Evolutionary conservation across 2,113 vertebrate genomes (phyloP).

Genomic region (Cyphomyrus discorhynchus): DNA sequence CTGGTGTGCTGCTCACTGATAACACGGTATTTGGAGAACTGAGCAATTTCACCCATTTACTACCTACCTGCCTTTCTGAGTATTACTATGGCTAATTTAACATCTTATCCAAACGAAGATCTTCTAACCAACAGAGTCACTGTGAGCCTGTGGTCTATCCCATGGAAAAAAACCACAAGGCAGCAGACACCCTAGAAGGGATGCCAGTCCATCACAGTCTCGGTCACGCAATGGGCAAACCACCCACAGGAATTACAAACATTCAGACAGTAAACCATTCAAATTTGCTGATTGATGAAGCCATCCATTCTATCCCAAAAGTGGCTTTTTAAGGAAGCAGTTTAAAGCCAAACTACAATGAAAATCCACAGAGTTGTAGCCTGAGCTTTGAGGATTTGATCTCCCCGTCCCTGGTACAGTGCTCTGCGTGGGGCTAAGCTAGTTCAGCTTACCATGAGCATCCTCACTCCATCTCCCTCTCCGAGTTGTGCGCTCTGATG

Average conservation of each 20-base stretch:
- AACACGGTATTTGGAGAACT: not conserved
- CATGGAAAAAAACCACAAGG: not conserved
- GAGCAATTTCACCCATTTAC: not conserved
- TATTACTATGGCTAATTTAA: not conserved
- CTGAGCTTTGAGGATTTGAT: not conserved
- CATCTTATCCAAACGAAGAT: not conserved
- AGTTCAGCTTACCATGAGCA: not conserved
- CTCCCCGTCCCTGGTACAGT: not conserved
- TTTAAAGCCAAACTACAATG: not conserved
- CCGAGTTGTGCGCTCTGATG: not conserved
- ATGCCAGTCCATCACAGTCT: not conserved
- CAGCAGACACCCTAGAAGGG: not conserved
- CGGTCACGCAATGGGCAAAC: not conserved
- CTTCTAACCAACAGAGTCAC: not conserved
- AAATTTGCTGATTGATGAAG: not conserved
- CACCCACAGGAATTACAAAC: not conserved
- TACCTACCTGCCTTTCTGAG: not conserved
- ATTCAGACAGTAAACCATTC: not conserved
- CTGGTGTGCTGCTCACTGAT: not conserved
- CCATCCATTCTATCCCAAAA: not conserved
- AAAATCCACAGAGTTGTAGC: not conserved
- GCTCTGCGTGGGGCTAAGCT: not conserved
- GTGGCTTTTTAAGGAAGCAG: not conserved
- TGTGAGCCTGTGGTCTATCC: not conserved
- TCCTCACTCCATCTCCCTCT: not conserved